Evolutionary conservation across 2,797 vertebrate species (phyloP).

Genomic region (Acanthiza pusilla): DNA sequence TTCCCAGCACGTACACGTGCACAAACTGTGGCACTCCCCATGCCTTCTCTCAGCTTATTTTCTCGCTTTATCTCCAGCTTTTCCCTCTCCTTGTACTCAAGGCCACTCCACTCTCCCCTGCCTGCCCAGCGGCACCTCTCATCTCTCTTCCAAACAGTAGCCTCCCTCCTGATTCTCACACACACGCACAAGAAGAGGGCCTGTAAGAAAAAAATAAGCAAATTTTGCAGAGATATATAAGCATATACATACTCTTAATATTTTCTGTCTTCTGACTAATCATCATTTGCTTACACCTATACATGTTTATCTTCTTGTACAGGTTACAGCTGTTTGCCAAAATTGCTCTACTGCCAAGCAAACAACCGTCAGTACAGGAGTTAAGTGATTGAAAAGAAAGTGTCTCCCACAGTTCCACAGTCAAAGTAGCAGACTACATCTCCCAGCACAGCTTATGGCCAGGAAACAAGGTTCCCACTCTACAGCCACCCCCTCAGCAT

Average conservation of each 20-base stretch:
- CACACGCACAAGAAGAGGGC: rapidly evolving
- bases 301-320: neutral
- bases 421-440: neutral
- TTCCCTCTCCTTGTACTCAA: neutral
- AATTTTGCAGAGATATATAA: neutral
- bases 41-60: neutral
- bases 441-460: neutral
- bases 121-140: neutral
- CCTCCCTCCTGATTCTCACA: neutral
- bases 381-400: neutral
- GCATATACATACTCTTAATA: neutral
- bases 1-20: neutral
- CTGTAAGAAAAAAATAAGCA: neutral
- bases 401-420: neutral
- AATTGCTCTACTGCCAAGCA: neutral
- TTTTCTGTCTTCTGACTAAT: neutral
- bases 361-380: neutral
- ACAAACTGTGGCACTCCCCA: rapidly evolving
- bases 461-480: neutral
- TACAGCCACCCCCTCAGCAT: neutral
- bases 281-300: neutral
- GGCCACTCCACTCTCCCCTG: rapidly evolving
- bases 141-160: neutral
- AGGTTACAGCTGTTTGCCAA: neutral
- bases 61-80: neutral